Evolutionary conservation across 2,888 invertebrate species (phyloP), one percentile per base, ranked within the genome.

Genomic region (Folsomia manolachei): DNA sequence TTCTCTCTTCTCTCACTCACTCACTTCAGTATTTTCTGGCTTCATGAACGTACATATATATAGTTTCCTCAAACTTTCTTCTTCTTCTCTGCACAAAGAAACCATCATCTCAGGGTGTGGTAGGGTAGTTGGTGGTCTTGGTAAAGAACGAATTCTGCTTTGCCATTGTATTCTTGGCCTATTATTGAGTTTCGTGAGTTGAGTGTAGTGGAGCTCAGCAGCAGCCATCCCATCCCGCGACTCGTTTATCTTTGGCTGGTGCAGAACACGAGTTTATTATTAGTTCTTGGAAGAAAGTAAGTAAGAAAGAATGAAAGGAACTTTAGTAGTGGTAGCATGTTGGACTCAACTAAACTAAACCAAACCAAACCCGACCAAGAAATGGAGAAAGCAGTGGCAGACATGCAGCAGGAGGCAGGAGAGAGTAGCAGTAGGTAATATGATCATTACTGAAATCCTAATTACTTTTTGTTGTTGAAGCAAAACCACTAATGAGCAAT

Each of bases 1-100:
- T 64, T 64, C 64, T 27, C 64, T 60, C 39, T 39, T 27, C 64
- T 60, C 39, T 39, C 39, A 39, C 39, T 39, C 39, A 39, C 39
- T 39, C 39, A 14, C 39, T 39, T 60, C 60, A 21, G n/a, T 21
- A 60, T 4, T n/a, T n/a, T n/a, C 23, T 60, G 60, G 7, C 60
- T 62, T 23, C 39, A 14, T 39, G 39, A 39, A 14, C 39, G 39
- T 39, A 11, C 23, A 56, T 21, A 56, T 23, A 21, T 56, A 21
- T 11, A 23, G 62, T 62, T 62, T 18, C 62, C 23, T 62, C 25
- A 23, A 62, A 24, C 18, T 62, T 24, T 62, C 25, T 21, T 24
- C 24, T 19, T n/a, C n/a, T n/a, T 51, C 51, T 63, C 21, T 21
- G 18, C 63, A 63, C 26, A 25, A 56, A 56, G 56, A 64, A 27